Base-by-base conservation (phyloP, 2,797 vertebrate genomes). In the Acanthurus leucopareius region DNA sequence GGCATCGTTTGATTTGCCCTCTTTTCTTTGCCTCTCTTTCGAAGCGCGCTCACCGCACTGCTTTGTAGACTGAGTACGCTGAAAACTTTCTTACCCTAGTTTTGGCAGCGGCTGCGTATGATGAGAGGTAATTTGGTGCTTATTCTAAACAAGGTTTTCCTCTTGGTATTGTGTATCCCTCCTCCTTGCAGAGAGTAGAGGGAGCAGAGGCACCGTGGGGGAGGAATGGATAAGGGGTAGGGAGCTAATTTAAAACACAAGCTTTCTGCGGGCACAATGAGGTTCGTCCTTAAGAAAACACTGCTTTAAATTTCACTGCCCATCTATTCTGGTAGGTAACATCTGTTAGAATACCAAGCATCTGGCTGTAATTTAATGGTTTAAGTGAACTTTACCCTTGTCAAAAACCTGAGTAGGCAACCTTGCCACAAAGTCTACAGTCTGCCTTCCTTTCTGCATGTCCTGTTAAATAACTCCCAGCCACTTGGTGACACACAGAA, bases 1-100 rank as follows among this genome's bases (percentile, higher is more conserved):
- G 88, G 73, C 82, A 77, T 88, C 83, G 84, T 92, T 90, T 91
- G 88, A 92, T 90, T 92, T 90, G 75, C 80, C 71, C 88, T 86
- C 83, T 83, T 89, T 88, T 86, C 88, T 85, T 80, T 83, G 82
- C 86, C 63, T 86, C 73, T 70, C 57, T 81, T 85, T 83, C 57
- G 51, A 68, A 76, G 56, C 44, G 56, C 44, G 22, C 87, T 89
- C 81, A 70, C 79, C 73, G 44, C 81, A 80, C 49, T 85, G 82
- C 82, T 93, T 91, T 88, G 73, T 79, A 75, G 77, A 66, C 73
- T 1, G 73, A 78, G 70, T 22, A 53, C 13, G 53, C 65, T 76
- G 75, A 83, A 75, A 93, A 91, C 79, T 87, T 91, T 84, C 73
- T 73, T 83, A 69, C 65, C 82, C 79, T 56, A 65, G 73, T 86